phyloP scores from a whole-genome alignment of 2,888 invertebrate genomes.

The Thelaira solivaga region DNA sequence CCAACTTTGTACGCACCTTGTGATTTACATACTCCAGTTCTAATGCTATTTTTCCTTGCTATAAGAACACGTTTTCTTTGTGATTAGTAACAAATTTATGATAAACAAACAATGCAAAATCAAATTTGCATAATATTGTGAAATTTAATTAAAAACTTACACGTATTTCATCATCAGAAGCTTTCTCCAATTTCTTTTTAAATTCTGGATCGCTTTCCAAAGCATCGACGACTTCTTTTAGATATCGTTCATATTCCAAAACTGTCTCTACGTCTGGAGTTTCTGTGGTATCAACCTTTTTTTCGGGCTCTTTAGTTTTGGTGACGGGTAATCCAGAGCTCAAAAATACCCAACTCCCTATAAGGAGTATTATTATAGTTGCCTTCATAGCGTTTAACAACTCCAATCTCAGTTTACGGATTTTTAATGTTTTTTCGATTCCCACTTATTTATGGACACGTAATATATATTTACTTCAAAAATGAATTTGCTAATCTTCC shows the following conservation, averaged over 20 bases:
- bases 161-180: slow-evolving; percentile 88
- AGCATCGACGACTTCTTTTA: slow-evolving; percentile 92
- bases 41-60: slow-evolving; percentile 94
- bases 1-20: slow-evolving; percentile 89
- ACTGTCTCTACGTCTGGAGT: slow-evolving; percentile 71
- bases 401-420: not conserved
- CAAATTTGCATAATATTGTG: no score
- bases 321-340: slow-evolving; percentile 79
- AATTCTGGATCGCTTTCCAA: slow-evolving; percentile 93
- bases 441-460: no score
- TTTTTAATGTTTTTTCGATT: no score
- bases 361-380: slow-evolving; percentile 31
- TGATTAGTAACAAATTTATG: not conserved
- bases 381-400: slow-evolving; percentile 30
- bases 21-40: slow-evolving; percentile 94
- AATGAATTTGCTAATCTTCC: no score
- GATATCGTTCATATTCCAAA: slow-evolving; percentile 86
- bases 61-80: slow-evolving; percentile 63
- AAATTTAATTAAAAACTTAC: no score
- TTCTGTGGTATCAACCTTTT: slow-evolving; percentile 74
- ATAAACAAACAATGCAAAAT: not conserved
- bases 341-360: slow-evolving; percentile 54
- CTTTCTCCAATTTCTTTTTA: slow-evolving; percentile 87
- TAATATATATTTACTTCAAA: no score
- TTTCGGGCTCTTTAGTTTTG: slow-evolving; percentile 77